Evolutionary conservation across 1,140 invertebrate species (phyloP), one percentile per base, ranked within the genome.

Genomic region (Heterodera carotae): DNA sequence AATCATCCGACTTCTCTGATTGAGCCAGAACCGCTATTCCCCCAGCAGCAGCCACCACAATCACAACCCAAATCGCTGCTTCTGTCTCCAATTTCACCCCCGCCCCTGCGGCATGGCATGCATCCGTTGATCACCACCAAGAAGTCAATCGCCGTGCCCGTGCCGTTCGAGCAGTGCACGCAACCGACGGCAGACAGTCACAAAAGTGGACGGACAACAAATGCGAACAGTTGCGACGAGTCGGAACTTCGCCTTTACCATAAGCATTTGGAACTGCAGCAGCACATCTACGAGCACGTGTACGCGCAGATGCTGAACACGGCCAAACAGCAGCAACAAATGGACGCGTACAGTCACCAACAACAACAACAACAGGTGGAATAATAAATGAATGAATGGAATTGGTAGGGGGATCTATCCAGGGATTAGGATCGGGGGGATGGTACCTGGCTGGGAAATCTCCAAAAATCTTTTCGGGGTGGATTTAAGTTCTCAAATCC

Each of bases 231-330:
- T 18, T 83, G 81, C 60, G 83, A 84, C 67, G 83, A 84, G 70
- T 69, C 75, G 10, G 83, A 84, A 53, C 60, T 84, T 12, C 72
- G 83, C 31, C 64, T 76, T 33, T 84, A 86, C 48, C 77, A 86
- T 56, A 81, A 86, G 53, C 74, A 84, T 70, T 67, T 84, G 66
- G 82, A 84, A 59, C 36, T 84, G 7, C 83, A 84, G 59, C 83
- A 84, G 43, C 39, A 60, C 53, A 73, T 86, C 53, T 84, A 84
- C 43, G 84, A 86, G 33, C 83, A 84, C 39, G 76, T 84, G 53
- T 84, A 84, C 67, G 43, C 72, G 8, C 72, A 74, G 64, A 74
- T 74, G 72, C 62, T 66, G 59, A 71, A 27, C 69, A 22, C 69
- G 1, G 43, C 69, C 12, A 12, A 39, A 12, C 43, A 48, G 25